Base-by-base conservation (phyloP, 2,113 vertebrate genomes). In the Rhabdomys dilectus region DNA sequence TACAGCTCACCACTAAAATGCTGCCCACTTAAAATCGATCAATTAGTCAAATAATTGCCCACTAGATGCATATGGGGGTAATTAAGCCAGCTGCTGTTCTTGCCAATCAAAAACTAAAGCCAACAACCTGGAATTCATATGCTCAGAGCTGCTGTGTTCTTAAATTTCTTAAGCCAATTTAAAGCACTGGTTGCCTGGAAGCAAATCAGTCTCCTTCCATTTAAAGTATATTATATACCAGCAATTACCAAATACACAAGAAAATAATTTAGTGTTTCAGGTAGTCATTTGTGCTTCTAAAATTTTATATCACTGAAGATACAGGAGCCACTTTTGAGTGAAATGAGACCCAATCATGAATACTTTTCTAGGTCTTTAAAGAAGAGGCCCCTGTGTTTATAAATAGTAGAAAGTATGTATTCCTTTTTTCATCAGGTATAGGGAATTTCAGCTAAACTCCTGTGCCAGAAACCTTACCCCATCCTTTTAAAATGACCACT, bases 1-100 rank as follows among this genome's bases (percentile, higher is more conserved):
- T 96, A 93, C 68, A 95, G 53, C 36, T 92, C 34, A 51, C 64
- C 81, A 36, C 76, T 90, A 94, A 96, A 94, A 89, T n/a, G 64
- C 81, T 92, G 56, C 94, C 29, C 91, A 92, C 97, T 97, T 95
- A 94, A 95, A 93, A 75, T 77, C 56, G 53, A 48, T 84, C 84
- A 92, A 96, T 92, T 95, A 78, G 72, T 73, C 56, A 64, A 92
- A 62, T 81, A 93, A 53, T 89, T 93, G 62, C 86, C 88, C 15
- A 3, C 56, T 86, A 48, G 81, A 48, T 82, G 36, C 77, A 91
- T n/a, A 48, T 64, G 29, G 19, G 48, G 72, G 60, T 96, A 91
- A 96, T 93, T 82, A 94, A 88, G 16, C 53, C 91, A 96, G 94
- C 64, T 97, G 91, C 81, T 93, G 7, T 42, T 89, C 60, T 78